phyloP scores from a whole-genome alignment of 2,797 vertebrate genomes.

The Steatocranus sp. region DNA sequence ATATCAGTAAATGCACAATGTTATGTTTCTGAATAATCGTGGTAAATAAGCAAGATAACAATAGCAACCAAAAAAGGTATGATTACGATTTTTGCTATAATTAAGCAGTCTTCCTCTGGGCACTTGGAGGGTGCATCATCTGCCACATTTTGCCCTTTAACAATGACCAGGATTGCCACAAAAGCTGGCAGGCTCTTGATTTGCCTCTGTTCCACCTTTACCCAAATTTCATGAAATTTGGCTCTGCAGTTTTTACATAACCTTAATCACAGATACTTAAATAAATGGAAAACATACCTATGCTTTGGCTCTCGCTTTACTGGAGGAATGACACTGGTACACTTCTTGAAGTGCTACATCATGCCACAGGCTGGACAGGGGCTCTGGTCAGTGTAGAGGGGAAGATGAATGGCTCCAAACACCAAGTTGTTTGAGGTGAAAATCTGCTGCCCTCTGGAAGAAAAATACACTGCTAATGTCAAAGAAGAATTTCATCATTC shows the following conservation, averaged over 20 bases:
- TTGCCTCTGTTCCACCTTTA: neutral
- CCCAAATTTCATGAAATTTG: neutral
- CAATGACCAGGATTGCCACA: neutral
- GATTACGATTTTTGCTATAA: neutral
- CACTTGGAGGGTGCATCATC: neutral
- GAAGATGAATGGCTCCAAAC: slow-evolving; percentile 19
- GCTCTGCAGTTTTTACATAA: neutral
- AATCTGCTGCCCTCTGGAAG: neutral
- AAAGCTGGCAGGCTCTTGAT: neutral
- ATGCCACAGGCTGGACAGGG: neutral
- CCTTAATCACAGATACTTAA: neutral
- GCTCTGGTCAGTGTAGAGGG: neutral
- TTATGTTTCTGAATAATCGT: neutral
- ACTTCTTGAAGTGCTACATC: neutral
- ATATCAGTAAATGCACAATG: neutral
- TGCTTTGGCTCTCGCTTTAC: neutral
- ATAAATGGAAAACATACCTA: neutral
- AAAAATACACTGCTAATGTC: slow-evolving; percentile 11
- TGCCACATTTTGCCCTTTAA: neutral
- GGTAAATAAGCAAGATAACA: neutral
- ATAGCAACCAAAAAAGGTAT: neutral
- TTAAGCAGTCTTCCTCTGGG: neutral
- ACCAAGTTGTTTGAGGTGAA: neutral
- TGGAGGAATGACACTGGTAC: neutral
- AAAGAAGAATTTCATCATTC: slow-evolving; percentile 28